Evolutionary conservation across 1,140 invertebrate genomes (phyloP).

Genomic region (Drosophila ananassae): DNA sequence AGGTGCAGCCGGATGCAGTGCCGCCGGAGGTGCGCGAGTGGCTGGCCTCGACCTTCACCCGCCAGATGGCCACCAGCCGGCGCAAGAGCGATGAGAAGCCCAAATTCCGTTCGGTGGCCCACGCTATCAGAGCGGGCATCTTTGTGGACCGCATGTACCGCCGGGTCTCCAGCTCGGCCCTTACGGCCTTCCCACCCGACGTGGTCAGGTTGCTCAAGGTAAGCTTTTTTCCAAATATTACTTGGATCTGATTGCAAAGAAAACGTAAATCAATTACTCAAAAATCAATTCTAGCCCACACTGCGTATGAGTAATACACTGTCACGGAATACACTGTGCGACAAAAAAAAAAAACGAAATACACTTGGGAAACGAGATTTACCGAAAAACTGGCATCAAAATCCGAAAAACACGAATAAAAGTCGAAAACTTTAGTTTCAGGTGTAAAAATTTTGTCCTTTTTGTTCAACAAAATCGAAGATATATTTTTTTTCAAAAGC

Average conservation of each 20-base stretch:
- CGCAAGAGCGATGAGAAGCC: slow-evolving; percentile 91
- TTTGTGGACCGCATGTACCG: slow-evolving; percentile 98
- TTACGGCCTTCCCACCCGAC: slow-evolving; percentile 95
- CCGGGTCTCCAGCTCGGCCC: slow-evolving; percentile 92
- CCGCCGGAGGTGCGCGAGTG: slow-evolving; percentile 98
- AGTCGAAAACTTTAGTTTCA: too few species aligned
- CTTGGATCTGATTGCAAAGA: too few species aligned
- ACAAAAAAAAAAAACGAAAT: too few species aligned
- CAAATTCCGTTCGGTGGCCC: slow-evolving; percentile 97
- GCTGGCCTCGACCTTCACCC: slow-evolving; percentile 98
- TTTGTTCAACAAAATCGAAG: too few species aligned
- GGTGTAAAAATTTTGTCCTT: too few species aligned
- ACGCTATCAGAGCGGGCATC: slow-evolving; percentile 98
- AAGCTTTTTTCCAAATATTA: slow-evolving; percentile 49
- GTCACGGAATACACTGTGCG: too few species aligned
- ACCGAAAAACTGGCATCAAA: too few species aligned
- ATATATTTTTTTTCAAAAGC: too few species aligned
- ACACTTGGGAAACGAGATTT: too few species aligned
- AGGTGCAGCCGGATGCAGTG: slow-evolving; percentile 97
- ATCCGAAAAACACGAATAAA: too few species aligned
- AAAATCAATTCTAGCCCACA: background rate
- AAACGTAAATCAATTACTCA: too few species aligned
- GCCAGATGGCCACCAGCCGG: slow-evolving; percentile 91
- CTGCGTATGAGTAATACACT: slow-evolving; percentile 9
- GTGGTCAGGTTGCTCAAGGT: slow-evolving; percentile 95